Evolutionary conservation across 2,797 vertebrate species (phyloP).

Genomic region (Aselliscus stoliczkanus): DNA sequence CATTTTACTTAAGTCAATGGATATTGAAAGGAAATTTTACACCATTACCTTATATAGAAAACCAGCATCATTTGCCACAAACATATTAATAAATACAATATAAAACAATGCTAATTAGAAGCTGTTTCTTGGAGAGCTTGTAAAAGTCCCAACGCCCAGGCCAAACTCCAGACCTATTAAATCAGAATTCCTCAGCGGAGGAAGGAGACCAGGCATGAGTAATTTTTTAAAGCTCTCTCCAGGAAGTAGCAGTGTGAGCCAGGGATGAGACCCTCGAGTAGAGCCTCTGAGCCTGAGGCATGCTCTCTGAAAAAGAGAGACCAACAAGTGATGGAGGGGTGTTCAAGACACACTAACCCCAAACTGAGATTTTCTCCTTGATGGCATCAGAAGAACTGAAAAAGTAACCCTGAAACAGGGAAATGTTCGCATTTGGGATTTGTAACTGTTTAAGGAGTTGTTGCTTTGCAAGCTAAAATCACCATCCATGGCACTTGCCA

Average conservation of each 20-base stretch:
- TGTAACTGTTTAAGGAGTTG: neutral
- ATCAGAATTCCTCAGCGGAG: neutral
- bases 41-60: neutral
- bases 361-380: neutral
- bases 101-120: constrained; percentile 11
- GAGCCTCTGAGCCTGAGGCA: neutral
- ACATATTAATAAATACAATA: neutral
- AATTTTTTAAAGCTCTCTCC: neutral
- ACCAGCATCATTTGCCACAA: neutral
- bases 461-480: neutral
- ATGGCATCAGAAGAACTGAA: neutral
- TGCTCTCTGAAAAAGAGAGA: neutral
- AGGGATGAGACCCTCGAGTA: neutral
- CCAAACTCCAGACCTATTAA: neutral
- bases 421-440: neutral
- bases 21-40: neutral
- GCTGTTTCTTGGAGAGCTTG: neutral
- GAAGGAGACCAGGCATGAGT: neutral
- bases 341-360: neutral
- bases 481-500: neutral
- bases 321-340: neutral
- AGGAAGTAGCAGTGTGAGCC: neutral
- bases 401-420: neutral
- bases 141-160: neutral
- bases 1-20: neutral